phyloP scores from a whole-genome alignment of 2,888 invertebrate genomes.

The Rotaria magnacalcarata region DNA sequence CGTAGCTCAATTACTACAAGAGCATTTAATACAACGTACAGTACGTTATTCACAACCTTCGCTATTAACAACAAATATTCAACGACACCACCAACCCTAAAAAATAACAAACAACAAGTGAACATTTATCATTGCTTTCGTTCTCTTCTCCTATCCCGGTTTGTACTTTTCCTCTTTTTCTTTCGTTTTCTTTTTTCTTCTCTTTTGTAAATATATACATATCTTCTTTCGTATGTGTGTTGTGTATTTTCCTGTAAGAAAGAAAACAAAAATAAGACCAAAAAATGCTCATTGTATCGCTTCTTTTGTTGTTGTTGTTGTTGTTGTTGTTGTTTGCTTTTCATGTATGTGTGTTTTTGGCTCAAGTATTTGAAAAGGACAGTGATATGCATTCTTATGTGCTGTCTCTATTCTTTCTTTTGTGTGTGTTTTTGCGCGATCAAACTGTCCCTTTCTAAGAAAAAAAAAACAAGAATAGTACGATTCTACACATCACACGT shows the following conservation, averaged over 20 bases:
- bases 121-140: background rate
- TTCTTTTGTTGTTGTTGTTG: background rate
- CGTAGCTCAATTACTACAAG: conserved; percentile 4
- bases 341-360: background rate
- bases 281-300: conserved; percentile 4
- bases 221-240: conserved; percentile 3
- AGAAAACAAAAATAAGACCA: background rate
- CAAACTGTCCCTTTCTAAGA: background rate
- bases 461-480: background rate
- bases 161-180: background rate
- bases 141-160: conserved; percentile 9
- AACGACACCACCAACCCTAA: conserved; percentile 6
- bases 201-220: background rate
- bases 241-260: background rate
- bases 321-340: background rate
- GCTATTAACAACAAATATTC: background rate
- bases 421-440: background rate
- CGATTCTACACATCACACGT: background rate
- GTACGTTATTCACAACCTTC: background rate
- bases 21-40: conserved; percentile 15
- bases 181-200: background rate
- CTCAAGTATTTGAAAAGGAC: conserved; percentile 26
- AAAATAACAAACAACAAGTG: background rate
- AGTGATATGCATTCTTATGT: background rate
- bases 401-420: conserved; percentile 12